phyloP scores from a whole-genome alignment of 2,113 vertebrate species.

The Heterochromis multidens region DNA sequence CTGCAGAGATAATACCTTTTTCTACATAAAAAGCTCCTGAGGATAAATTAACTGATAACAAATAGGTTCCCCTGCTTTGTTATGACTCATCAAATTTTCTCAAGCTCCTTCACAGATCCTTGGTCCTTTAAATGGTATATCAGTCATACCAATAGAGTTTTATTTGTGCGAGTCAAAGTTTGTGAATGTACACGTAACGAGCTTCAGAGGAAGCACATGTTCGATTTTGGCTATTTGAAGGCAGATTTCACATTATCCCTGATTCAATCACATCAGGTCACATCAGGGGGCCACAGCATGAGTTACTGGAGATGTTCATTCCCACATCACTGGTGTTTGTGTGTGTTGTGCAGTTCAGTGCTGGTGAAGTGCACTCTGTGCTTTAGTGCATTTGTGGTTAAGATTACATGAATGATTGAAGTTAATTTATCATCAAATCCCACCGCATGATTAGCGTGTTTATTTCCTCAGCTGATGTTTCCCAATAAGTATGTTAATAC shows the following conservation, averaged over 20 bases:
- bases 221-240: conserved; percentile 13
- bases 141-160: conserved; percentile 2
- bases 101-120: conserved; percentile 12
- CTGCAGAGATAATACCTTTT: neutral
- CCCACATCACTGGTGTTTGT: neutral
- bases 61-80: conserved; percentile 27
- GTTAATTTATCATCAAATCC: neutral
- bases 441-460: neutral
- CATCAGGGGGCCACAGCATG: conserved; percentile 26
- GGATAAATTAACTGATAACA: conserved; percentile 45
- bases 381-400: neutral
- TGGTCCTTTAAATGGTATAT: conserved; percentile 5
- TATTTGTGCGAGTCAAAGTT: neutral
- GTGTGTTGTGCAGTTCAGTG: neutral
- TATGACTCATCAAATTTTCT: conserved; percentile 31
- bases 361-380: neutral
- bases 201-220: neutral
- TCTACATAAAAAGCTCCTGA: conserved; percentile 25
- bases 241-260: conserved; percentile 2
- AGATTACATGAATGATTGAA: neutral
- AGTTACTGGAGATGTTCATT: neutral
- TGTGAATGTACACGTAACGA: neutral
- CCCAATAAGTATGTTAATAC: neutral
- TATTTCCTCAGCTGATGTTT: neutral
- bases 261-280: conserved; percentile 9